phyloP scores from a whole-genome alignment of 2,797 vertebrate genomes.

The Pangasius mekongensis region DNA sequence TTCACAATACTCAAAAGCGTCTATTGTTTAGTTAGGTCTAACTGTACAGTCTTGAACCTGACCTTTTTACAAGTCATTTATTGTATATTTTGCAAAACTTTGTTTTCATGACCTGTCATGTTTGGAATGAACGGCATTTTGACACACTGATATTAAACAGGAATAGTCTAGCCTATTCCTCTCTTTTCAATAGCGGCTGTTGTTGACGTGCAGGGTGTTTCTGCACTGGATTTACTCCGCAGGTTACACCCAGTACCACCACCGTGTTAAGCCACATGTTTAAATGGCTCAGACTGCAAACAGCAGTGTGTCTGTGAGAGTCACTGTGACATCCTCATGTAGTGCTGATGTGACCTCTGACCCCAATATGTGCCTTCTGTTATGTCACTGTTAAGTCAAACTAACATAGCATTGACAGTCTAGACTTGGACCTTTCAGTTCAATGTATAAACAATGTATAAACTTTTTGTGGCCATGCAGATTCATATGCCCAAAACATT shows the following conservation, averaged over 20 bases:
- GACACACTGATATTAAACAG: constrained; percentile 10
- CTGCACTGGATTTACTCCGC: constrained; percentile 35
- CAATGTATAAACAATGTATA: constrained; percentile 8
- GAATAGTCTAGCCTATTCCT: constrained; percentile 36
- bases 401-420: background rate
- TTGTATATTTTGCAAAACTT: constrained; percentile 19
- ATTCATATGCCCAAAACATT: constrained; percentile 9
- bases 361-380: background rate
- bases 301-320: constrained; percentile 9
- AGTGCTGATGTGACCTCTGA: constrained; percentile 16
- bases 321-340: background rate
- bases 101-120: constrained; percentile 35
- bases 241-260: constrained; percentile 46
- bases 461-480: constrained; percentile 27
- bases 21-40: constrained; percentile 26
- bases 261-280: constrained; percentile 32
- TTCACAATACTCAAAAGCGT: constrained; percentile 32
- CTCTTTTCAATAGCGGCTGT: constrained; percentile 28
- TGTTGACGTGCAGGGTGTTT: constrained; percentile 49
- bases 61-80: constrained; percentile 17
- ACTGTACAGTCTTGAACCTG: constrained; percentile 12
- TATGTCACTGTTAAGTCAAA: background rate
- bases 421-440: background rate
- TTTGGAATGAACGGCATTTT: constrained; percentile 15
- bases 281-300: constrained; percentile 36